Evolutionary conservation across 2,888 invertebrate genomes (phyloP).

Genomic region (Dromius quadrimaculatus): DNA sequence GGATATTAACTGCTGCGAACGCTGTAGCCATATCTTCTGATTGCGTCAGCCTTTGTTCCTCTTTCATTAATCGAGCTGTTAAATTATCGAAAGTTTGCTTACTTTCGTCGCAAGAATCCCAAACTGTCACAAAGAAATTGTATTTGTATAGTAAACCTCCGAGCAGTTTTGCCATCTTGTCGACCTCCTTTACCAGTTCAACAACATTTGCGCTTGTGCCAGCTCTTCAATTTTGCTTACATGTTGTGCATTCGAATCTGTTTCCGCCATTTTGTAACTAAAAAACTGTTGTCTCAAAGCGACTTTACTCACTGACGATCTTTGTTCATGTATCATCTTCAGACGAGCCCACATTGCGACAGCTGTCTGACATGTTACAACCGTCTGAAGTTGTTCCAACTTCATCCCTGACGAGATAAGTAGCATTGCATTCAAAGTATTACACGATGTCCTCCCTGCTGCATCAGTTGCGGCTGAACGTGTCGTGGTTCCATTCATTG

Average conservation of each 20-base stretch:
- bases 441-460: background rate
- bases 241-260: slow-evolving; percentile 49
- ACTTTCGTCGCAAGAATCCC: slow-evolving; percentile 34
- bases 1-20: slow-evolving; percentile 6
- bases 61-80: slow-evolving; percentile 13
- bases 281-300: slow-evolving; percentile 42
- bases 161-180: slow-evolving; percentile 50
- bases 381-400: slow-evolving; percentile 14
- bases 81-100: slow-evolving; percentile 40
- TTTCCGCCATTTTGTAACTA: slow-evolving; percentile 9
- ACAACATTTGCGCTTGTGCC: slow-evolving; percentile 40
- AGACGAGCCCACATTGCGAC: slow-evolving; percentile 48
- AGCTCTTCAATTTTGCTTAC: slow-evolving; percentile 50
- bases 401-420: slow-evolving; percentile 22
- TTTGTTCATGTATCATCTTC: slow-evolving; percentile 51
- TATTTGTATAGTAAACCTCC: slow-evolving; percentile 21
- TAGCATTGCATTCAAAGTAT: slow-evolving; percentile 19
- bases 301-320: slow-evolving; percentile 45
- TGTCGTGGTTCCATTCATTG: background rate
- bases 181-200: slow-evolving; percentile 40
- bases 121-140: slow-evolving; percentile 16
- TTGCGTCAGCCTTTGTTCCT: slow-evolving; percentile 12
- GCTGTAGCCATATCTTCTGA: slow-evolving; percentile 20
- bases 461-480: slow-evolving; percentile 9
- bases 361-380: slow-evolving; percentile 13